Evolutionary conservation across 64 coral and sea anemone species (phyloP).

Genomic region (Montipora capricornis): DNA sequence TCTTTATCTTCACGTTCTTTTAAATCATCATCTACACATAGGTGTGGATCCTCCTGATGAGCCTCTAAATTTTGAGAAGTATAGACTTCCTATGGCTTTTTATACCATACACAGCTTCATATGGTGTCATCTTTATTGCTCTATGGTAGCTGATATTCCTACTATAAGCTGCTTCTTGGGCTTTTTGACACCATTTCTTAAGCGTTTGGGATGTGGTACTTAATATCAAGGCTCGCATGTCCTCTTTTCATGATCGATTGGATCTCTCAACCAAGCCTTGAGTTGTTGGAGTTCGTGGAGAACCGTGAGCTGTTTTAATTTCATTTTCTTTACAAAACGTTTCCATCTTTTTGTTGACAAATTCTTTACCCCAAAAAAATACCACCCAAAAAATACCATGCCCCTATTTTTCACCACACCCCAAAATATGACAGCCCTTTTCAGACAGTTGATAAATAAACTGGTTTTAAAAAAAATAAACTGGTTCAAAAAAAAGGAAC

Average conservation of each 20-base stretch:
- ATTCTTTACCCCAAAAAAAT: too few species aligned
- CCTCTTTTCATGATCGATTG: background rate
- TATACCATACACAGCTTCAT: background rate
- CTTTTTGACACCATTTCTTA: background rate
- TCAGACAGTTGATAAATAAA: background rate
- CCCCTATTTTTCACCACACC: background rate
- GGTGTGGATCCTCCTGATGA: slow-evolving; percentile 11
- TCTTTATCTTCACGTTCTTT: background rate
- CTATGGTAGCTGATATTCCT: slow-evolving; percentile 28
- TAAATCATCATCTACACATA: background rate
- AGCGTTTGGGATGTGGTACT: background rate
- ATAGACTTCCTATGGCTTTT: slow-evolving; percentile 9
- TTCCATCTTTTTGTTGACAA: too few species aligned
- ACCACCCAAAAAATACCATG: background rate
- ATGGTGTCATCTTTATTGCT: slow-evolving; percentile 4
- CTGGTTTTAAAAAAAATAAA: too few species aligned
- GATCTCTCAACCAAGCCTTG: slow-evolving; percentile 2
- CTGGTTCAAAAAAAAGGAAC: too few species aligned
- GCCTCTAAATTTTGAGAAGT: slow-evolving; percentile 13
- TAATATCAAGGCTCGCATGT: background rate
- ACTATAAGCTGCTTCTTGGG: background rate
- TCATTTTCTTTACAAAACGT: too few species aligned
- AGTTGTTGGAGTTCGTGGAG: background rate
- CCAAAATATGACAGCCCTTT: background rate
- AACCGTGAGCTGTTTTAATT: background rate